Percentiles rank a stretch among this genome's conserved stretches.
These are phyloP conservation scores for Macheiramphus alcinus DNA, from an alignment of 2,113 vertebrate genomes.

Conservation along the genomic window DNA sequence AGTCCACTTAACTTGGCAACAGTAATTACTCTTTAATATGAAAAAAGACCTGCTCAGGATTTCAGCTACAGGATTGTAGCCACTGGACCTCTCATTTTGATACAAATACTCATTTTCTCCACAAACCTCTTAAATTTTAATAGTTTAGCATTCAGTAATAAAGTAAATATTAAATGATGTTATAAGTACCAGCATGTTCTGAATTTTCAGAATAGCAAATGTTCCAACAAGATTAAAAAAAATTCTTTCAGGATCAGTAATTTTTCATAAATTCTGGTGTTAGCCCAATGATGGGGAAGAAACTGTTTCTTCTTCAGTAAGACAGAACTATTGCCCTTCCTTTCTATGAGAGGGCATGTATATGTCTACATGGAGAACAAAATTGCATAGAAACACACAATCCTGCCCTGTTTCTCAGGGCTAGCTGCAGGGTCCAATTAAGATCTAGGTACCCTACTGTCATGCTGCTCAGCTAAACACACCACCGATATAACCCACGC, in stretches of 20 bases:
- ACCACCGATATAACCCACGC: not conserved
- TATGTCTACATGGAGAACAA: not conserved
- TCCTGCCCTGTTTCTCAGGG: not conserved
- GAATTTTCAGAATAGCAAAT: not conserved
- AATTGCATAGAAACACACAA: not conserved
- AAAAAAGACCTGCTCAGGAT: not conserved
- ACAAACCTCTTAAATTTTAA: not conserved
- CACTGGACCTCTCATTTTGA: not conserved
- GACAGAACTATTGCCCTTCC: not conserved
- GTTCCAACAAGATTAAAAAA: not conserved
- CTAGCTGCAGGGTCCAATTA: not conserved
- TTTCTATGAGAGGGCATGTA: not conserved
- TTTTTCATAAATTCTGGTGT: not conserved
- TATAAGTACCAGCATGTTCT: not conserved
- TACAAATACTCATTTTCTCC: not conserved
- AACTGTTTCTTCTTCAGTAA: not conserved
- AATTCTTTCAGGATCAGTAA: not conserved
- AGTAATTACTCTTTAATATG: not conserved
- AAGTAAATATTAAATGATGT: not conserved
- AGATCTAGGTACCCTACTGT: not conserved
- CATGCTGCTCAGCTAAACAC: not conserved
- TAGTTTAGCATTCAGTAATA: not conserved
- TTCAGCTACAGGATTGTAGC: not conserved
- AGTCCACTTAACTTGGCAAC: conserved; percentile 29
- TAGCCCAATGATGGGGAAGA: not conserved